Conservation (phyloP, 2,797 vertebrate genomes). For the Iguana delicatissima region DNA sequence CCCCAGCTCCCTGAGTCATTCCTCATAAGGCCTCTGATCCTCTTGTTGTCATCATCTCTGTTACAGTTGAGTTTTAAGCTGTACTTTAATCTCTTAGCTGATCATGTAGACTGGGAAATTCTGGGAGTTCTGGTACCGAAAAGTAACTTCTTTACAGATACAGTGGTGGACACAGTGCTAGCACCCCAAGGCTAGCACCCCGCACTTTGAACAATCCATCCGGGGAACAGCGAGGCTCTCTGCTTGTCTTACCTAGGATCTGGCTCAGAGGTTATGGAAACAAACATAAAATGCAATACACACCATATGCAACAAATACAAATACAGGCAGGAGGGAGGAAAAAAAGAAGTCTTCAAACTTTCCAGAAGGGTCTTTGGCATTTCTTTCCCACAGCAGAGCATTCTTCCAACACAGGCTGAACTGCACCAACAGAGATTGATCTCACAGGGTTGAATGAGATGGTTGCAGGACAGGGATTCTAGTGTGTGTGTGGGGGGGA, state of each 20-base stretch:
- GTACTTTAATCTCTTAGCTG: too few relatives aligned
- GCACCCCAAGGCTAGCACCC: too few relatives aligned
- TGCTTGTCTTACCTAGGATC: conserved; percentile 67
- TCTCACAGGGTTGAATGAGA: not conserved
- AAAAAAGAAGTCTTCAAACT: conserved; percentile 25
- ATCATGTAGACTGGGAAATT: too few relatives aligned
- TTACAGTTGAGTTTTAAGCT: too few relatives aligned
- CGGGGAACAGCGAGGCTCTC: conserved; percentile 28
- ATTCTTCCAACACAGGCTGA: not conserved
- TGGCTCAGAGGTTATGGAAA: conserved; percentile 55
- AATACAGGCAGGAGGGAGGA: conserved; percentile 59
- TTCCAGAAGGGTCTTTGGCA: conserved; percentile 50
- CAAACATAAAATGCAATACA: conserved; percentile 1
- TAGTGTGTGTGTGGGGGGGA: not conserved
- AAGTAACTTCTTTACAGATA: too few relatives aligned
- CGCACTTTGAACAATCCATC: too few relatives aligned
- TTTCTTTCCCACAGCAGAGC: conserved; percentile 40
- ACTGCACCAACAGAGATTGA: not conserved
- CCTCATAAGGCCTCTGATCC: too few relatives aligned
- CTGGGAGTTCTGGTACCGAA: too few relatives aligned
- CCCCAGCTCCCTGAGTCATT: too few relatives aligned
- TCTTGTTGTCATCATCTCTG: too few relatives aligned
- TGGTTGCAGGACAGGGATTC: not conserved
- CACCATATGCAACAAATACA: not conserved
- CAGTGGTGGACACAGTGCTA: too few relatives aligned